Evolutionary conservation across 2,797 vertebrate species (phyloP), one percentile per base, ranked within the genome.

Genomic region (Pangasius macronema): DNA sequence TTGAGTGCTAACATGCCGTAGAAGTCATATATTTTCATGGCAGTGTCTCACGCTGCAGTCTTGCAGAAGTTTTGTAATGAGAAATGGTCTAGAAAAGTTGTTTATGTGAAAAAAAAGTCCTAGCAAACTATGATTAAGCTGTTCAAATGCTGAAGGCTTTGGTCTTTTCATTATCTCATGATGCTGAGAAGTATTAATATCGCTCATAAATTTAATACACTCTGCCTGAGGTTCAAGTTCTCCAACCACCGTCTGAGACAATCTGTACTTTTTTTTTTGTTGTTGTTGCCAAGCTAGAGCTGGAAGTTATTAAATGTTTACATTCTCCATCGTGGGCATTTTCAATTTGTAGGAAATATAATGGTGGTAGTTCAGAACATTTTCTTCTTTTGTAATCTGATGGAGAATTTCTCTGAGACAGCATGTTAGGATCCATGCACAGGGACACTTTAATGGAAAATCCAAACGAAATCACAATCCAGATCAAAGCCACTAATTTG

Each of bases 131-230:
- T 79, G 51, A 80, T 79, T 68, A 87, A 49, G 20, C 24, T 49
- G 51, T 87, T 85, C 27, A 82, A 86, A 90, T 16, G 81, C 86
- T 90, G 81, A 83, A 77, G 86, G 81, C 81, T 86, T 80, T 80
- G 33, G 30, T 80, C 79, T 81, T 85, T 85, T 82, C 84, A 88
- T 87, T 73, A 75, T 88, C 57, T 42, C 36, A 46, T 65, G 30
- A 67, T 51, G 42, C 70, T 85, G 72, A 65, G 87, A 87, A 88
- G 30, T 87, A 70, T 88, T 88, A 79, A 88, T 85, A 84, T 85
- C 59, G 73, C 87, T 87, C 72, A 53, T 84, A 67, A 86, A 87
- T 85, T 85, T 80, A 86, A 85, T 82, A 57, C 33, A 53, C 49
- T 30, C 79, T 87, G 84, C 88, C 88, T 42, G 84, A 57, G 90